Conservation (phyloP, 1,140 invertebrate species). For the Melitaea cinxia region DNA sequence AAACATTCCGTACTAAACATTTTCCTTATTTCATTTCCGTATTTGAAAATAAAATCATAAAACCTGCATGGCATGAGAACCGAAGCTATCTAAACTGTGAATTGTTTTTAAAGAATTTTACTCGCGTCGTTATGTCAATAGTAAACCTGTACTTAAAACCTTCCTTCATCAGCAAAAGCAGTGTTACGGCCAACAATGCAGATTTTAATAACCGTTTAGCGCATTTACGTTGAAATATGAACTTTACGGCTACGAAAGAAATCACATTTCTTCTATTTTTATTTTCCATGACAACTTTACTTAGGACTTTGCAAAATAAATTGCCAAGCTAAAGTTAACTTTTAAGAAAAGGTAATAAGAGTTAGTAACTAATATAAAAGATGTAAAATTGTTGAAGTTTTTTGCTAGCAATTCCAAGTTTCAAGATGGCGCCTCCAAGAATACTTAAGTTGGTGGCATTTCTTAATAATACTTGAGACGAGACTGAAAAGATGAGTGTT, state of each 20-base stretch:
- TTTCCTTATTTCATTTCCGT: no score
- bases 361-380: not conserved
- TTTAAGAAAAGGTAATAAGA: not conserved
- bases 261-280: constrained; percentile 25
- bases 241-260: constrained; percentile 21
- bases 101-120: constrained; percentile 5
- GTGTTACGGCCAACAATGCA: constrained; percentile 24
- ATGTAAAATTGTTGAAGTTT: constrained; percentile 14
- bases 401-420: constrained; percentile 40
- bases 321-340: not conserved
- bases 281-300: constrained; percentile 1
- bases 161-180: constrained; percentile 17
- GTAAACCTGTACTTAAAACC: constrained; percentile 23
- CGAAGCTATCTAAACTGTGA: not conserved
- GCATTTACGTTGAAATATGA: constrained; percentile 17
- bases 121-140: constrained; percentile 15
- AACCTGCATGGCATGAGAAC: not conserved
- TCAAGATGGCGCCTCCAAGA: constrained; percentile 51
- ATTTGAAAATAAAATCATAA: not conserved
- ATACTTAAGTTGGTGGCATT: constrained; percentile 51
- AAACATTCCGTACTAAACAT: no score
- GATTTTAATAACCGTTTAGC: constrained; percentile 27
- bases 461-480: constrained; percentile 47
- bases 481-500: constrained; percentile 39
- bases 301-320: not conserved